Evolutionary conservation across 2,888 invertebrate species (phyloP).

Genomic region (Catonia carolina): DNA sequence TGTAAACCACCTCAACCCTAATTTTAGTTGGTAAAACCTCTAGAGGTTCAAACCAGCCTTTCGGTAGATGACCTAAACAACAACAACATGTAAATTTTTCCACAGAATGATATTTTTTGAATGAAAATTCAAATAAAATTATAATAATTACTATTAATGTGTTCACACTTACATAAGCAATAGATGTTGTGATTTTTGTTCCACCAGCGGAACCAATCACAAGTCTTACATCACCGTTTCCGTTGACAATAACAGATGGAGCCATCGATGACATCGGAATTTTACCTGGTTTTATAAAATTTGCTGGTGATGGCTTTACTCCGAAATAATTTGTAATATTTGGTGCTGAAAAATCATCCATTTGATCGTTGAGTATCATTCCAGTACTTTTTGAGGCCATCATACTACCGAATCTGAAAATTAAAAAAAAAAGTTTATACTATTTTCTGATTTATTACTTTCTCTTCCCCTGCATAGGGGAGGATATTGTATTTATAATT

Average conservation of each 20-base stretch:
- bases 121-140: no score
- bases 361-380: constrained; percentile 86
- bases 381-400: constrained; percentile 73
- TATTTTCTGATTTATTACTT: no score
- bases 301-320: constrained; percentile 69
- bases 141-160: no score
- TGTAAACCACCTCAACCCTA: no score
- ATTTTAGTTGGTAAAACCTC: no score
- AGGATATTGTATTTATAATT: no score
- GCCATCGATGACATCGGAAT: constrained; percentile 81
- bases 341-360: constrained; percentile 91
- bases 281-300: constrained; percentile 73
- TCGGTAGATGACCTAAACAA: no score
- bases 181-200: constrained; percentile 49
- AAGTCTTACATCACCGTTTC: constrained; percentile 43
- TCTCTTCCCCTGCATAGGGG: no score
- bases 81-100: no score
- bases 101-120: no score
- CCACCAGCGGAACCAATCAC: constrained; percentile 51
- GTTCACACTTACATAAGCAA: constrained; percentile 38
- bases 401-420: constrained; percentile 57
- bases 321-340: constrained; percentile 62
- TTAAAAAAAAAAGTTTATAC: neutral
- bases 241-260: constrained; percentile 69
- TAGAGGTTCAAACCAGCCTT: no score